Evolutionary conservation across 2,888 invertebrate species (phyloP).

Genomic region (Rhagium mordax): DNA sequence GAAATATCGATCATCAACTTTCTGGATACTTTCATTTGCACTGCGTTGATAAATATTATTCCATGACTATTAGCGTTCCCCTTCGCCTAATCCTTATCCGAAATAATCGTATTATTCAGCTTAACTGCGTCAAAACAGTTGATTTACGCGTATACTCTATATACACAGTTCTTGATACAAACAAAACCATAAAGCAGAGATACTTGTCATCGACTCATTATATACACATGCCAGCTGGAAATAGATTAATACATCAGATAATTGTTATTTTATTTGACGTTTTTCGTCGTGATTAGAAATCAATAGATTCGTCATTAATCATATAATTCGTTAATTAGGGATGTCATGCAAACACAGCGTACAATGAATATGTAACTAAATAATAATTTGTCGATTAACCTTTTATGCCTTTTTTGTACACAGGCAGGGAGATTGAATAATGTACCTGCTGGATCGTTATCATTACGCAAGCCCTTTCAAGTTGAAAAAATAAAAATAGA

Average conservation of each 20-base stretch:
- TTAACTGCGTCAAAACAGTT: neutral
- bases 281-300: neutral
- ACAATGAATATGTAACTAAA: neutral
- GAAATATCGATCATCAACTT: no score
- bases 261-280: neutral
- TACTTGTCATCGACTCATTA: neutral
- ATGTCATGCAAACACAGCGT: neutral
- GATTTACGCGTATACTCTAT: neutral
- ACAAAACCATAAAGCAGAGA: neutral
- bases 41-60: neutral
- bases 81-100: neutral
- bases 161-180: neutral
- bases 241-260: neutral
- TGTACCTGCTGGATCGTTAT: no score
- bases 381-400: neutral
- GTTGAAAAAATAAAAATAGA: no score
- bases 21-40: neutral
- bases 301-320: neutral
- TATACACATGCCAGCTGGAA: neutral
- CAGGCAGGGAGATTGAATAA: no score
- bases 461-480: no score
- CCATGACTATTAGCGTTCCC: neutral
- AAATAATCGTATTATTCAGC: neutral
- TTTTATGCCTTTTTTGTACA: neutral
- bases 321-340: neutral